Base-by-base conservation (phyloP, 1,140 invertebrate genomes). In the Paraescarpia echinospica region DNA sequence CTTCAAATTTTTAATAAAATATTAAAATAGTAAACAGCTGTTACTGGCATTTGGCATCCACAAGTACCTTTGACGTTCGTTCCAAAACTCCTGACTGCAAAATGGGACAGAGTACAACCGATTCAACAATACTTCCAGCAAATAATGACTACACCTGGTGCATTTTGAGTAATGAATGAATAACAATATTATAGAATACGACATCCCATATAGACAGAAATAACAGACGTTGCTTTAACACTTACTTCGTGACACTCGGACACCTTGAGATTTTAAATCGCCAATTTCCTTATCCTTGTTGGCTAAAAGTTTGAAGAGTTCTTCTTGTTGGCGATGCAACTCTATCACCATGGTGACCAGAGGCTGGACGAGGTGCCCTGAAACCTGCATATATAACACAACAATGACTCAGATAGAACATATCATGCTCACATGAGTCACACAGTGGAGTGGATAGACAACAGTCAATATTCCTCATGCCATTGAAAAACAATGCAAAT, bases 231-330 rank as follows among this genome's bases (percentile, higher is more conserved):
- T 22, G 6, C 89, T n/a, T 0, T 89, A 34, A 92, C 51, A 93
- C 94, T 94, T 94, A 95, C 95, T 95, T 93, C 95, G 94, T 0
- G 94, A 94, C 27, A 93, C 91, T 90, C 93, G 93, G 4, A 92
- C 94, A 33, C 95, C 95, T 89, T 95, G 95, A 33, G 94, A 91
- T 93, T 94, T 95, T 92, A 95, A 95, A 92, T 95, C 95, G 14
- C 95, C 94, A 90, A 95, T 94, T 94, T 95, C 93, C 92, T 94
- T 95, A 92, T 95, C 95, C 93, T 95, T 95, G 31, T 93, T 92
- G 12, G 93, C 89, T 33, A 95, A 92, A 14, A 95, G 91, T 92
- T 94, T 94, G 34, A 94, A 41, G 22, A 95, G 93, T 93, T 95
- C 95, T 33, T 94, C 59, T 91, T 95, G 95, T 91, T 94, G 92